Percentiles rank a stretch among this genome's conserved stretches.
phyloP scores from a whole-genome alignment of 2,797 vertebrate genomes.

The Cetoscarus ocellatus region DNA sequence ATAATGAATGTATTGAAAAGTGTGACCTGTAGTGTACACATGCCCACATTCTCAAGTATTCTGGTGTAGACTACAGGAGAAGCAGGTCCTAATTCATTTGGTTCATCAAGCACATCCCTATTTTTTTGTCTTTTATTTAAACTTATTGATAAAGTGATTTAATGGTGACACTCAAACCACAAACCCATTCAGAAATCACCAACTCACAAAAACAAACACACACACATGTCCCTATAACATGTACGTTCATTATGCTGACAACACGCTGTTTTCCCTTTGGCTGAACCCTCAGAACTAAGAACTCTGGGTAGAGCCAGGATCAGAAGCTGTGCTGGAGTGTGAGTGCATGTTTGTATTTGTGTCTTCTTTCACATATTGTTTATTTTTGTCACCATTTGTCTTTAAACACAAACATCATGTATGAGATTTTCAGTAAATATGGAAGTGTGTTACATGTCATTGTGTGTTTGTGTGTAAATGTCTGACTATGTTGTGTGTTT shows the following conservation, averaged over 20 bases:
- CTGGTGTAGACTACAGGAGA: too few species aligned
- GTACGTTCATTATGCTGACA: conserved; percentile 62
- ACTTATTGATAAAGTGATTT: background rate
- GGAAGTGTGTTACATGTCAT: background rate
- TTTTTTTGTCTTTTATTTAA: too few species aligned
- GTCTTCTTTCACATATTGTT: background rate
- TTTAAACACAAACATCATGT: conserved; percentile 20
- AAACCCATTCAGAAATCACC: conserved; percentile 14
- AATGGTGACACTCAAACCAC: background rate
- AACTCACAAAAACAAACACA: conserved; percentile 14
- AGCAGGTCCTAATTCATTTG: too few species aligned
- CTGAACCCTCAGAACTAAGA: conserved; percentile 76
- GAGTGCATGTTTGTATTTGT: conserved; percentile 1
- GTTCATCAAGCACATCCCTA: too few species aligned
- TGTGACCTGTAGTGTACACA: too few species aligned
- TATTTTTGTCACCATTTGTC: conserved; percentile 13
- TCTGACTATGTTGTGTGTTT: conserved; percentile 20
- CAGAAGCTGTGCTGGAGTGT: conserved; percentile 45
- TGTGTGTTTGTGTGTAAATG: conserved; percentile 16
- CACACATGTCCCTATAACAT: conserved; percentile 48
- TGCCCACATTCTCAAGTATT: too few species aligned
- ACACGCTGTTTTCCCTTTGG: conserved; percentile 77
- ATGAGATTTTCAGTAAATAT: background rate
- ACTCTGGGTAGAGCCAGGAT: conserved; percentile 76
- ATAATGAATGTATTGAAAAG: too few species aligned